phyloP scores from a whole-genome alignment of 1,140 invertebrate species.

The Magallana ariakensis region DNA sequence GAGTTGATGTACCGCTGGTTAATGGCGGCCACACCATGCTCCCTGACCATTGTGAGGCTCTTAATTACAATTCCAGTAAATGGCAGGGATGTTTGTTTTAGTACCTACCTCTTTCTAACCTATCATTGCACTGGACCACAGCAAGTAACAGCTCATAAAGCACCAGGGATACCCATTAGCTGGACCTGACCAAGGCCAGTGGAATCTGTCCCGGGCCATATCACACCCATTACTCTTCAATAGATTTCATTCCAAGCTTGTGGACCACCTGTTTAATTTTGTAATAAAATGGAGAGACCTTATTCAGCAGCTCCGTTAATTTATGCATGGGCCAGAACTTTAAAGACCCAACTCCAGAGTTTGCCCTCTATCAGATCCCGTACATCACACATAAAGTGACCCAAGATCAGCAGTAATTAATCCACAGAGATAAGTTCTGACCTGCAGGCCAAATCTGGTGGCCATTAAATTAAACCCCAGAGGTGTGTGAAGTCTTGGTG shows the following conservation, averaged over 20 bases:
- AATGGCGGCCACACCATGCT: neutral
- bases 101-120: neutral
- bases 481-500: neutral
- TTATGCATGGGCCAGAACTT: neutral
- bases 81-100: neutral
- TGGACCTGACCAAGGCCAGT: neutral
- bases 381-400: neutral
- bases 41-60: neutral
- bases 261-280: neutral
- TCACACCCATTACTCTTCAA: neutral
- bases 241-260: neutral
- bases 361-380: neutral
- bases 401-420: constrained; percentile 10
- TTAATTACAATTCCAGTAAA: neutral
- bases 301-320: neutral
- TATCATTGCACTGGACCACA: neutral
- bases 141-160: constrained; percentile 3
- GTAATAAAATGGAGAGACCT: neutral
- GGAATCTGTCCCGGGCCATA: neutral
- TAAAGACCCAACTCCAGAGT: neutral
- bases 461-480: neutral
- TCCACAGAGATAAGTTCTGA: neutral
- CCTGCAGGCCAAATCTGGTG: neutral
- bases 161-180: neutral
- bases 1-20: neutral